phyloP scores from a whole-genome alignment of 2,113 vertebrate species.

The Oxyura jamaicensis region DNA sequence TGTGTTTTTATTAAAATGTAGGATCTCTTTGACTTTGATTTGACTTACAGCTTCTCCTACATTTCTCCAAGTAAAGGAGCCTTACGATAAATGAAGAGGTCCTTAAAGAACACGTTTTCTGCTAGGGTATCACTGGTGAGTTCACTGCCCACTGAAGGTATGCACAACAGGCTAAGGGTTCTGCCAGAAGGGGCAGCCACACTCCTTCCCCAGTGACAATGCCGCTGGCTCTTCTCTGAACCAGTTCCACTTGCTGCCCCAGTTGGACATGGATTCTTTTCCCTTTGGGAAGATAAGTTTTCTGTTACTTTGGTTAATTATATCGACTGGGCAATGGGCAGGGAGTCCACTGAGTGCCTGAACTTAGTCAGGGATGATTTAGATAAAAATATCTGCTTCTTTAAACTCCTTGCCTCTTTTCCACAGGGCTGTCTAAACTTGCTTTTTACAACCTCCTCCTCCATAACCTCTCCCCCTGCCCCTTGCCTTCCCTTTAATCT shows the following conservation, averaged over 20 bases:
- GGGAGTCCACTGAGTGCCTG: not conserved
- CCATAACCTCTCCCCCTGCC: too few species aligned
- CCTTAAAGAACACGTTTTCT: not conserved
- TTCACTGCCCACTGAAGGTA: not conserved
- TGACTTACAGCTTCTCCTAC: not conserved
- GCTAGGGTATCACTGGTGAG: not conserved
- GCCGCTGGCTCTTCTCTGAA: not conserved
- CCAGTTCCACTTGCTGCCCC: not conserved
- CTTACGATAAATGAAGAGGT: not conserved
- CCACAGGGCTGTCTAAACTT: not conserved
- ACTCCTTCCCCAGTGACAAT: not conserved
- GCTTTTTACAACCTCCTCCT: not conserved
- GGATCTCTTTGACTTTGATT: not conserved
- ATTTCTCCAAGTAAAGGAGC: not conserved
- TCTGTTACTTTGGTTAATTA: not conserved
- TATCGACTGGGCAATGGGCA: not conserved
- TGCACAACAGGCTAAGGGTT: not conserved
- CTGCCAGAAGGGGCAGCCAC: not conserved
- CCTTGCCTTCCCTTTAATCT: not conserved
- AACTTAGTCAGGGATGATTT: not conserved
- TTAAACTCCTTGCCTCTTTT: not conserved
- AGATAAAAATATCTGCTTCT: not conserved
- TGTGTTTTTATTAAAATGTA: not conserved
- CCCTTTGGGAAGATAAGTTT: not conserved
- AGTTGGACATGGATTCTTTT: not conserved